A percentile compares a stretch with the other conserved stretches of the same genome.
phyloP scores from a whole-genome alignment of 2,797 vertebrate species.

The Serranus cabrilla region DNA sequence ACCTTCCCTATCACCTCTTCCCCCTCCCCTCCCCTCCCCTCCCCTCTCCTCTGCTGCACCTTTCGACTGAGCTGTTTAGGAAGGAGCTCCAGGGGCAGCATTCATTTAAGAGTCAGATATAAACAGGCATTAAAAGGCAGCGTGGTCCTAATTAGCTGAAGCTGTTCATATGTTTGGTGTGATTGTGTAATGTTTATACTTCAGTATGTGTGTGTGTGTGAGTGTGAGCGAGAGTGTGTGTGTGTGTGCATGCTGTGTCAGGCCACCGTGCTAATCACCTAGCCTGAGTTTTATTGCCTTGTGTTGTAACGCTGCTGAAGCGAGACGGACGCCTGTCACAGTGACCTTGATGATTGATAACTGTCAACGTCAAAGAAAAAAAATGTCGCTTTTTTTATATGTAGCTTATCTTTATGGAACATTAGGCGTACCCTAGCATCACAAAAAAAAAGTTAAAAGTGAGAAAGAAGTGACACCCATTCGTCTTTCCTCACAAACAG shows the following conservation, averaged over 20 bases:
- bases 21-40: background rate
- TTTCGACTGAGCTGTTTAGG: slow-evolving; percentile 57
- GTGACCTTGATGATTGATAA: slow-evolving; percentile 7
- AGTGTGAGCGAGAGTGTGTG: slow-evolving; percentile 8
- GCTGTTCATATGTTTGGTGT: slow-evolving; percentile 67
- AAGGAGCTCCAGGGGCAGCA: slow-evolving; percentile 66
- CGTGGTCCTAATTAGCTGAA: slow-evolving; percentile 78
- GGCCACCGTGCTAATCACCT: slow-evolving; percentile 67
- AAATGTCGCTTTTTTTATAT: background rate
- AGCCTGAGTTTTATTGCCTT: slow-evolving; percentile 65
- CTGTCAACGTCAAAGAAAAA: background rate
- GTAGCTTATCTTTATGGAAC: background rate
- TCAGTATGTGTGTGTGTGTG: slow-evolving; percentile 36
- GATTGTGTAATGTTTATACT: slow-evolving; percentile 79
- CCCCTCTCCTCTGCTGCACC: background rate
- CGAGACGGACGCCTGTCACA: slow-evolving; percentile 20
- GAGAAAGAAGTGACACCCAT: slow-evolving; percentile 1
- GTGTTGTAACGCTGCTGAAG: slow-evolving; percentile 39
- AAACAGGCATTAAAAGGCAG: slow-evolving; percentile 81
- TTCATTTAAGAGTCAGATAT: slow-evolving; percentile 74
- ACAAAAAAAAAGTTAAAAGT: background rate
- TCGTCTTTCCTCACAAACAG: slow-evolving; percentile 23
- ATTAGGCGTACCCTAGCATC: background rate
- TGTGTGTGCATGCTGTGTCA: slow-evolving; percentile 42
- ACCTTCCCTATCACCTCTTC: slow-evolving; percentile 33